Percentiles rank a stretch among this genome's conserved stretches.
These are phyloP conservation scores for Drosophila truncata DNA, from an alignment of 1,140 invertebrate species.

Conservation along the genomic window DNA sequence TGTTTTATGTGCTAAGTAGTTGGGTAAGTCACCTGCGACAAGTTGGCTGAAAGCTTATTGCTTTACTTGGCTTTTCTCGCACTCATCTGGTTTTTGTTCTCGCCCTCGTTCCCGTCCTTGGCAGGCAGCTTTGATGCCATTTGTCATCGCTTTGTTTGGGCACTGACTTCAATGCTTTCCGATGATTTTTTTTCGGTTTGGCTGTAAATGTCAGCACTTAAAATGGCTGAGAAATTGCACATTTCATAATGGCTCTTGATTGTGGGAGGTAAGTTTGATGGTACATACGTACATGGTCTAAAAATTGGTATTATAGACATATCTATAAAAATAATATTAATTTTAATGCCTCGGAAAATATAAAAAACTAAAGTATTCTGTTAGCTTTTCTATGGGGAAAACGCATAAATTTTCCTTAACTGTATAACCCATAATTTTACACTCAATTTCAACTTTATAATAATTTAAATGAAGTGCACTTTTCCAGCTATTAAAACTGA, in stretches of 20 bases:
- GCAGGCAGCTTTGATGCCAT: slow-evolving; percentile 23
- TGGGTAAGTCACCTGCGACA: slow-evolving; percentile 69
- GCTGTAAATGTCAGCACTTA: slow-evolving; percentile 15
- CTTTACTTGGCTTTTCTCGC: slow-evolving; percentile 17
- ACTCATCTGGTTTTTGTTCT: slow-evolving; percentile 26
- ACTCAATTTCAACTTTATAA: background rate
- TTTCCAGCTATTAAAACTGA: background rate
- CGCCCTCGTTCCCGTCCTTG: background rate
- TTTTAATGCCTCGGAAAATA: background rate
- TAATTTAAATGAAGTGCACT: too few relatives aligned
- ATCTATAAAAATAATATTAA: background rate
- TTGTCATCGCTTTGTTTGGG: slow-evolving; percentile 37
- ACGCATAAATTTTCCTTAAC: background rate
- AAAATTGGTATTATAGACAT: background rate
- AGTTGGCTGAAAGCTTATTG: slow-evolving; percentile 60
- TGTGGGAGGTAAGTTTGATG: background rate
- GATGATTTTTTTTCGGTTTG: slow-evolving; percentile 5
- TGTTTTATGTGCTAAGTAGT: slow-evolving; percentile 67
- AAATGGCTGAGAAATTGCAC: slow-evolving; percentile 15
- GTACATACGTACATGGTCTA: background rate
- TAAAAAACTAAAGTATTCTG: background rate
- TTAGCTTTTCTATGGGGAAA: background rate
- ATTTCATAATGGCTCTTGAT: slow-evolving; percentile 1
- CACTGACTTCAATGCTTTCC: slow-evolving; percentile 6
- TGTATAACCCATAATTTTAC: background rate